Percentiles rank a stretch among this genome's conserved stretches.
These are phyloP conservation scores for Chironomus tepperi DNA, from an alignment of 1,140 invertebrate species.

Conservation along the genomic window DNA sequence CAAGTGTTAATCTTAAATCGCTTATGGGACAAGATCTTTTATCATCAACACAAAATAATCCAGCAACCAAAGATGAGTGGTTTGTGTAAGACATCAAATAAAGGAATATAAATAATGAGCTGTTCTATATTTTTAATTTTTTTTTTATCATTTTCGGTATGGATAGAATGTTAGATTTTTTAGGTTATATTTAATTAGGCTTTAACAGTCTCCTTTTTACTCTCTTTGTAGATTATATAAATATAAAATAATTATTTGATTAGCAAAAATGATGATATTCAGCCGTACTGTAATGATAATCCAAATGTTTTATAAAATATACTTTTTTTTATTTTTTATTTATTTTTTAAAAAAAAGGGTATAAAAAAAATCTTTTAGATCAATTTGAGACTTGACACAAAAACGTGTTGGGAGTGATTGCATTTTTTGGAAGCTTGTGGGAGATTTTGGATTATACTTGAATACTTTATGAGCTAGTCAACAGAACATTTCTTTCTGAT, in stretches of 20 bases:
- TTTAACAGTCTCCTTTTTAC: no score
- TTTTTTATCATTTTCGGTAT: background rate
- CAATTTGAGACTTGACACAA: background rate
- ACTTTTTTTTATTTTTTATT: background rate
- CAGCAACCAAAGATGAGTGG: constrained; percentile 60
- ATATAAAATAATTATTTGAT: background rate
- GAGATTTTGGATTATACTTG: no score
- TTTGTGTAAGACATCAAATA: constrained; percentile 55
- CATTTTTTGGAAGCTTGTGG: no score
- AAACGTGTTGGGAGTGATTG: no score
- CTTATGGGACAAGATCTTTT: constrained; percentile 41
- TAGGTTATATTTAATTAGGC: no score
- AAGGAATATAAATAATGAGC: constrained; percentile 26
- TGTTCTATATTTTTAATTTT: background rate
- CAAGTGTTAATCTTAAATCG: constrained; percentile 27
- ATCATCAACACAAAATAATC: constrained; percentile 39
- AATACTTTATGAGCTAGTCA: no score
- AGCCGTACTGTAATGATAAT: background rate
- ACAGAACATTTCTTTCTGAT: no score
- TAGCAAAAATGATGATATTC: background rate
- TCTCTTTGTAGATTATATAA: no score
- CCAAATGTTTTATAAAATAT: background rate
- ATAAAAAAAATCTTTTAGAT: background rate
- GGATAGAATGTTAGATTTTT: no score
- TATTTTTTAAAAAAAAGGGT: background rate